A percentile compares a stretch with the other conserved stretches of the same genome.
These are phyloP conservation scores for Bubalus kerabau DNA, from an alignment of 2,113 vertebrate species.

Conservation along the genomic window DNA sequence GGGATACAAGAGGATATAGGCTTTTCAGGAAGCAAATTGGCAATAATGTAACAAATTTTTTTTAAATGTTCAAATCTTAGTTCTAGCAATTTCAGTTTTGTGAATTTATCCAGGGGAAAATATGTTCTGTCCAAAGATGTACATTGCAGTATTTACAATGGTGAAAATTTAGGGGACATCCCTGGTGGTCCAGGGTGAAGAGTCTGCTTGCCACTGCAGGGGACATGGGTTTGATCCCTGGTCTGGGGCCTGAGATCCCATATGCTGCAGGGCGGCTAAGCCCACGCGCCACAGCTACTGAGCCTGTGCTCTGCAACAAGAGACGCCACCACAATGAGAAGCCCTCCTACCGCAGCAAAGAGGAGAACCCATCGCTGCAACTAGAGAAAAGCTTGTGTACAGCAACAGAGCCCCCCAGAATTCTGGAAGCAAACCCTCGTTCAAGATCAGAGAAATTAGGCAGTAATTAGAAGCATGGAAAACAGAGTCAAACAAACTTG, in stretches of 20 bases:
- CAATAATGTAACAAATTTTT: not conserved
- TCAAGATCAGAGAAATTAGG: not conserved
- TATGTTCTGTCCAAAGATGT: not conserved
- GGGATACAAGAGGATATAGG: rapidly evolving
- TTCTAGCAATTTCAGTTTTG: not conserved
- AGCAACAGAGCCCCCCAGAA: not conserved
- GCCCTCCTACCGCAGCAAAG: not conserved
- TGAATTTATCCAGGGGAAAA: not conserved
- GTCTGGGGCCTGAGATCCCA: not conserved
- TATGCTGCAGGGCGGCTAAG: not conserved
- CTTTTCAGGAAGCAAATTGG: not conserved
- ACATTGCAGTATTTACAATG: not conserved
- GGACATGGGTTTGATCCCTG: not conserved
- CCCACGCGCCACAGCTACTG: rapidly evolving
- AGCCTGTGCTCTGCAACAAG: not conserved
- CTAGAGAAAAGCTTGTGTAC: not conserved
- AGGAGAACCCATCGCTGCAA: rapidly evolving
- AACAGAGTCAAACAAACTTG: not conserved
- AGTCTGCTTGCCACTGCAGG: not conserved
- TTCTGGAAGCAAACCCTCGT: not conserved
- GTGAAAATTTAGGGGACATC: not conserved
- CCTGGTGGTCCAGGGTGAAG: not conserved
- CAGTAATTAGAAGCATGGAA: not conserved
- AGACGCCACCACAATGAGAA: rapidly evolving
- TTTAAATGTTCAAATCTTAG: not conserved